Evolutionary conservation across 1,140 invertebrate genomes (phyloP).

Genomic region (Centruroides sculpturatus): DNA sequence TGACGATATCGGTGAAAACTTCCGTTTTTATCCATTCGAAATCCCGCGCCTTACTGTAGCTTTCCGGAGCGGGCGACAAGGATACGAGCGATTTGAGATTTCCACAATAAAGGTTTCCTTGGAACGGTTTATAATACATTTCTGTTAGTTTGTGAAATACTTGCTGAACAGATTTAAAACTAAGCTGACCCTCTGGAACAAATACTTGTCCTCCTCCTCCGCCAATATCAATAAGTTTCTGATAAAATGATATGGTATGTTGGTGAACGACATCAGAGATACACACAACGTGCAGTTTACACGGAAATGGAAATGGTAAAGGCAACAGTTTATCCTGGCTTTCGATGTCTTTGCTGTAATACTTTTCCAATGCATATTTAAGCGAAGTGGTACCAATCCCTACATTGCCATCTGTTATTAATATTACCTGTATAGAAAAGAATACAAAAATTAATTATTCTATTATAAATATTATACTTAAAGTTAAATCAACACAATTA

Average conservation of each 20-base stretch:
- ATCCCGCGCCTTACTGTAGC: slow-evolving; percentile 44
- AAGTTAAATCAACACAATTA: too few relatives aligned
- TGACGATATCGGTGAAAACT: slow-evolving; percentile 49
- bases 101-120: slow-evolving; percentile 59
- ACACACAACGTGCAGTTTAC: slow-evolving; percentile 58
- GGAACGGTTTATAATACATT: slow-evolving; percentile 59
- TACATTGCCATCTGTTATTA: slow-evolving; percentile 65
- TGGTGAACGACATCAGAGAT: slow-evolving; percentile 32
- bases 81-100: slow-evolving; percentile 53
- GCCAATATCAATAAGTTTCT: slow-evolving; percentile 40
- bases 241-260: slow-evolving; percentile 30
- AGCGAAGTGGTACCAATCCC: slow-evolving; percentile 18
- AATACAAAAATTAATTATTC: background rate
- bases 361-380: slow-evolving; percentile 10
- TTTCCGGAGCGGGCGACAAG: slow-evolving; percentile 59
- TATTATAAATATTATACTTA: too few relatives aligned
- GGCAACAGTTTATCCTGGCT: slow-evolving; percentile 34
- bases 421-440: slow-evolving; percentile 47
- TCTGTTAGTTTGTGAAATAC: slow-evolving; percentile 58
- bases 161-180: slow-evolving; percentile 41
- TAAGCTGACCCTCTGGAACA: slow-evolving; percentile 38
- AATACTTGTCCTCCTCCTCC: slow-evolving; percentile 47
- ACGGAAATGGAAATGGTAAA: slow-evolving; percentile 63
- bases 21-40: slow-evolving; percentile 43
- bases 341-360: slow-evolving; percentile 6